Conservation (phyloP, 1,140 invertebrate species). For the Drosophila ficusphila region DNA sequence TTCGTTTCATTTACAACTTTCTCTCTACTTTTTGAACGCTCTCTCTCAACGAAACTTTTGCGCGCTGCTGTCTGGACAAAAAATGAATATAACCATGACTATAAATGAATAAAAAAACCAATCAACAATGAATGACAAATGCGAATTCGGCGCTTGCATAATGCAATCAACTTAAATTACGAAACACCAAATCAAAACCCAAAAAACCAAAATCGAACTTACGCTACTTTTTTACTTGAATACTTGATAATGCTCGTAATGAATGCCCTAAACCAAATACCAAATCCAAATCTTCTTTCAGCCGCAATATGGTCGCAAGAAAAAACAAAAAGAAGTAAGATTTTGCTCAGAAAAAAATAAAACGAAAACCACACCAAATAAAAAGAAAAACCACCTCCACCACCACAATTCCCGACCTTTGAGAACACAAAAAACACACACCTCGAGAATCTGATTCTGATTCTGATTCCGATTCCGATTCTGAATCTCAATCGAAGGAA, state of each 20-base stretch:
- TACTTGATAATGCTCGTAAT: conserved; percentile 37
- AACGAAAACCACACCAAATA: conserved; percentile 40
- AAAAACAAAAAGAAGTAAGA: conserved; percentile 98
- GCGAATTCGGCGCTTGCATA: conserved; percentile 65
- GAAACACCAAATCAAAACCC: conserved; percentile 3
- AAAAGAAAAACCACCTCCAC: conserved; percentile 29
- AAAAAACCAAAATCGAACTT: conserved; percentile 27
- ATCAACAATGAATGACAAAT: conserved; percentile 45
- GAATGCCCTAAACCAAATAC: conserved; percentile 63
- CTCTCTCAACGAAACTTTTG: conserved; percentile 64
- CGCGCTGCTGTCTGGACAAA: conserved; percentile 73
- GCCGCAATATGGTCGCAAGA: conserved; percentile 93
- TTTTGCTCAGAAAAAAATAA: conserved; percentile 77
- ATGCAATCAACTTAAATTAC: conserved; percentile 35
- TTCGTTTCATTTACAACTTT: conserved; percentile 76
- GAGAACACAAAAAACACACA: conserved; percentile 15
- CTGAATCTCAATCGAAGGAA: conserved; percentile 30
- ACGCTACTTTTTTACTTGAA: conserved; percentile 41
- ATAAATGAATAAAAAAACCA: conserved; percentile 21
- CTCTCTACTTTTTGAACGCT: conserved; percentile 76
- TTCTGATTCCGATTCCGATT: not conserved
- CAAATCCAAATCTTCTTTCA: conserved; percentile 84
- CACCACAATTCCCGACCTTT: conserved; percentile 12
- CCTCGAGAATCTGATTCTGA: conserved; percentile 2
- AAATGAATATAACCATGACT: conserved; percentile 34